phyloP scores from a whole-genome alignment of 2,113 vertebrate species.

The Potamarius usumacintae region DNA sequence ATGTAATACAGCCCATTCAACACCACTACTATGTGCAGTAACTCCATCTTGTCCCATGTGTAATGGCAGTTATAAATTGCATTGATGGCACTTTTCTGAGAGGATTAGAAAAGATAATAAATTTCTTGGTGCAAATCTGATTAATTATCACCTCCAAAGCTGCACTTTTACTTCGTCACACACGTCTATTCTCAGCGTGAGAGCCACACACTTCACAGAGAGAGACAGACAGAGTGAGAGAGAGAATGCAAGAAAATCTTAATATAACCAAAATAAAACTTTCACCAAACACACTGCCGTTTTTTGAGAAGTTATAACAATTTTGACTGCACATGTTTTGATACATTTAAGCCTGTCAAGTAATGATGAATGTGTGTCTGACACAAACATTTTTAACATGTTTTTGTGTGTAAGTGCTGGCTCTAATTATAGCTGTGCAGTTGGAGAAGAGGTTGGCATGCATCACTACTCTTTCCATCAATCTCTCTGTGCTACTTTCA shows the following conservation, averaged over 20 bases:
- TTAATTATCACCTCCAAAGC: conserved; percentile 61
- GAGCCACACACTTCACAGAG: conserved; percentile 14
- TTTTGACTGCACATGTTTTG: neutral
- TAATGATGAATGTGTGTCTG: conserved; percentile 9
- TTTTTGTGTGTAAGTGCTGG: conserved; percentile 21
- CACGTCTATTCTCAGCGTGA: conserved; percentile 36
- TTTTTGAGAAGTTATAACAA: neutral
- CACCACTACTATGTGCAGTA: conserved; percentile 8
- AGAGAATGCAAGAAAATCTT: conserved; percentile 5
- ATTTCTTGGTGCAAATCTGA: conserved; percentile 44
- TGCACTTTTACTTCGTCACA: conserved; percentile 40
- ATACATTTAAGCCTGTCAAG: neutral
- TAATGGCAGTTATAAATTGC: conserved; percentile 51
- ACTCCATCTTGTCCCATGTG: conserved; percentile 40
- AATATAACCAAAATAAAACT: conserved; percentile 11
- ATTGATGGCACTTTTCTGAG: conserved; percentile 56
- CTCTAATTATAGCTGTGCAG: conserved; percentile 34
- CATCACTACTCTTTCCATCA: conserved; percentile 35
- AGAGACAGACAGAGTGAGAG: neutral
- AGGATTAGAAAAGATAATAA: conserved; percentile 44
- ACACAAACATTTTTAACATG: conserved; percentile 7
- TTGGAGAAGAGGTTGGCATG: conserved; percentile 35
- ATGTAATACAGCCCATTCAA: neutral
- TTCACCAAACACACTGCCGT: neutral
- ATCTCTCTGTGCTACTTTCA: conserved; percentile 20